A percentile compares a stretch with the other conserved stretches of the same genome.
phyloP scores from a whole-genome alignment of 2,888 invertebrate genomes.

The Perithous albicinctus region DNA sequence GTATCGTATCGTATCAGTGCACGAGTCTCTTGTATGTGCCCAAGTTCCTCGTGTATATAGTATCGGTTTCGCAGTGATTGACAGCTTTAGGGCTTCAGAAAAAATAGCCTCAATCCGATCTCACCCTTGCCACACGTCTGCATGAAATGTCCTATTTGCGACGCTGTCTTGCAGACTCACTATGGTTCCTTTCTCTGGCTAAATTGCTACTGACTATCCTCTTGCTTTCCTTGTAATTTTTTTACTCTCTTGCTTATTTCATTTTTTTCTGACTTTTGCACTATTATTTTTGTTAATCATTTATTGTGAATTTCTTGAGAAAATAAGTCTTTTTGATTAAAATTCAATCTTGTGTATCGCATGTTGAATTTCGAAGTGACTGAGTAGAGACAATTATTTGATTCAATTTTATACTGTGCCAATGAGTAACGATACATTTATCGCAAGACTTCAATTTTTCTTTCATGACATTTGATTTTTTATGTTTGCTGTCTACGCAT shows the following conservation, averaged over 20 bases:
- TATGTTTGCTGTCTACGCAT: background rate
- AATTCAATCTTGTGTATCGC: background rate
- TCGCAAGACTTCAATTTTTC: background rate
- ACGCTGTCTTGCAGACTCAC: slow-evolving; percentile 5
- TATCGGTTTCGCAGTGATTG: slow-evolving; percentile 7
- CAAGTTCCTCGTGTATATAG: background rate
- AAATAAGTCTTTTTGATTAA: too few species aligned
- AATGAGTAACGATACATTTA: background rate
- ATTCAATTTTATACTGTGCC: background rate
- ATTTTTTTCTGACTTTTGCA: background rate
- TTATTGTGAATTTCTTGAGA: too few species aligned
- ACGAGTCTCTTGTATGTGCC: background rate
- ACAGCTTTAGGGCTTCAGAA: slow-evolving; percentile 8
- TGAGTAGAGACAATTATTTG: too few species aligned
- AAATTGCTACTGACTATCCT: background rate
- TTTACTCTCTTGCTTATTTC: background rate
- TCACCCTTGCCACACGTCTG: background rate
- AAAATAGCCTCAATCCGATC: slow-evolving; percentile 19
- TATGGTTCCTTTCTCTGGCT: background rate
- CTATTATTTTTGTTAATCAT: too few species aligned
- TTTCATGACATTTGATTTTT: background rate
- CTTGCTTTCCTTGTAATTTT: background rate
- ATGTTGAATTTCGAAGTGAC: background rate
- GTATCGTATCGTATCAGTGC: background rate
- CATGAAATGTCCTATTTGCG: background rate